phyloP scores from a whole-genome alignment of 2,888 invertebrate species.

The Tenthredo amoena region DNA sequence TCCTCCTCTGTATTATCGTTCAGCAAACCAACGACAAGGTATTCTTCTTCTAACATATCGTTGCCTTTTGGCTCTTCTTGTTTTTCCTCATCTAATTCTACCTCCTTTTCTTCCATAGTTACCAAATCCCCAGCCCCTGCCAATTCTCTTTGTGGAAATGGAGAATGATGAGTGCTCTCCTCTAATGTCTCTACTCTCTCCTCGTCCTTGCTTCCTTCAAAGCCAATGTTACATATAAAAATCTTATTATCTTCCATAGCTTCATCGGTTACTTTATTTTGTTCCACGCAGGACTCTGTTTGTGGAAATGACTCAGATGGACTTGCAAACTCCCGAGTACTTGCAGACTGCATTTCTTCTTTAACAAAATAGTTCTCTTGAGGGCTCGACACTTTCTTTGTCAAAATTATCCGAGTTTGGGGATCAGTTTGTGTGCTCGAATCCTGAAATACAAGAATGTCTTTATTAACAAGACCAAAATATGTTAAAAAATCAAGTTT shows the following conservation, averaged over 20 bases:
- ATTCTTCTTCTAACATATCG: conserved; percentile 58
- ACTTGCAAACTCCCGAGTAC: conserved; percentile 37
- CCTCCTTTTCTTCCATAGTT: conserved; percentile 43
- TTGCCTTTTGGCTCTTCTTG: conserved; percentile 53
- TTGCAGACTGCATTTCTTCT: conserved; percentile 66
- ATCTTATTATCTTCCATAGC: conserved; percentile 65
- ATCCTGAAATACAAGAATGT: conserved; percentile 66
- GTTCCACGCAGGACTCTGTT: conserved; percentile 60
- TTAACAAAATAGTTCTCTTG: conserved; percentile 71
- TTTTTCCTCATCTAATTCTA: conserved; percentile 9
- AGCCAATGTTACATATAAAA: conserved; percentile 64
- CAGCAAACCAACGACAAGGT: conserved; percentile 55
- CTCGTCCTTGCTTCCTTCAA: conserved; percentile 59
- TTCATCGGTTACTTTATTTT: conserved; percentile 59
- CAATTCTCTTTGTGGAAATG: conserved; percentile 54
- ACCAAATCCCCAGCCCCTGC: background rate
- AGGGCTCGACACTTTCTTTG: conserved; percentile 64
- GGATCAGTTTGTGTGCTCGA: conserved; percentile 73
- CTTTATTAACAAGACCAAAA: conserved; percentile 18
- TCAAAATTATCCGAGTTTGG: conserved; percentile 66
- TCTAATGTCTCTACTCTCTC: conserved; percentile 56
- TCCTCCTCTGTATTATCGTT: conserved; percentile 59
- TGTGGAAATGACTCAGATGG: conserved; percentile 66
- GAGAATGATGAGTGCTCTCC: conserved; percentile 59
- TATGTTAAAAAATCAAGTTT: conserved; percentile 26